Evolutionary conservation across 2,888 invertebrate genomes (phyloP), one percentile per base, ranked within the genome.

Genomic region (Campopleginae sp.): DNA sequence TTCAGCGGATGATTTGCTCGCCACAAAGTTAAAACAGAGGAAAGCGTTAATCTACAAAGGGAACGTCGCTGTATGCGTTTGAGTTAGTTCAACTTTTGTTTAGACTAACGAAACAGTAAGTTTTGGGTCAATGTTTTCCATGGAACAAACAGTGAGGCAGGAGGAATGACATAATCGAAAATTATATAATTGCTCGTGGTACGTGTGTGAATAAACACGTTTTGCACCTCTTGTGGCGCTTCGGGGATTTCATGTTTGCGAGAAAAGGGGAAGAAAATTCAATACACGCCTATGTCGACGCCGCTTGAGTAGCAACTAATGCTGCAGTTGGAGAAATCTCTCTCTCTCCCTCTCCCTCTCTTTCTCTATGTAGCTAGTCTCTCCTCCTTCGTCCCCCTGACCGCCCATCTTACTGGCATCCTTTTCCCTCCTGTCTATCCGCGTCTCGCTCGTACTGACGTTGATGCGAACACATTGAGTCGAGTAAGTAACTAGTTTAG

Each of bases 401-500:
- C 38, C 19, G 19, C 38, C 19, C 31, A 19, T n/a, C 14, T 38
- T 42, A 23, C 38, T 19, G 23, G 10, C 23, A 17, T 8, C n/a
- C 19, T 14, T 14, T 38, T 6, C 42, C 1, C 44, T 27, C 51
- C 76, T 19, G 46, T 51, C 31, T 51, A 19, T 76, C 38, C 65
- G 14, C 65, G 14, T 72, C 63, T 63, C 63, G 54, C 74, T 74
- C 71, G 51, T 14, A 17, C 54, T 82, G 86, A 86, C 77, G 84
- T 84, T 86, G 85, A 86, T 84, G 81, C 80, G 76, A 82, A 84
- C 80, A 84, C 84, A 87, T 84, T 80, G 80, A 86, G 84, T 84
- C 84, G 82, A 82, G 82, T 87, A 86, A 86, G 86, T 86, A 87
- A 87, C 87, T 87, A 87, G 87, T 87, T 87, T 85, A 87, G 84